Percentiles rank a stretch among this genome's conserved stretches.
Evolutionary conservation across 2,797 vertebrate species (phyloP).

Genomic region (Melanitta fusca): DNA sequence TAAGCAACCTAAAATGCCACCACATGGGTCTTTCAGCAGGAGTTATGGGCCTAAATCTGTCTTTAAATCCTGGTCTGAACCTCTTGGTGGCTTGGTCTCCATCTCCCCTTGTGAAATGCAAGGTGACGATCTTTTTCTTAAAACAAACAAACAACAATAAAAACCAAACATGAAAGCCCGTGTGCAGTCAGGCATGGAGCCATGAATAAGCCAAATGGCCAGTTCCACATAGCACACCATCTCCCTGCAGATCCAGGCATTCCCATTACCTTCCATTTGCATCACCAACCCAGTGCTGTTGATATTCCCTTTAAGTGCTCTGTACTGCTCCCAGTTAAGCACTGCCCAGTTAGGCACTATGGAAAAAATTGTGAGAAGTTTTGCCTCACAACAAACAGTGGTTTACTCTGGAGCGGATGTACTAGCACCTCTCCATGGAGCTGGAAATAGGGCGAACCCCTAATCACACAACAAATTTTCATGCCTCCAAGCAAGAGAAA

Average conservation of each 20-base stretch:
- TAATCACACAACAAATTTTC: background rate
- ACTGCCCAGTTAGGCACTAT: background rate
- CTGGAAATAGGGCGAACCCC: slow-evolving; percentile 10
- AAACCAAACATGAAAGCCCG: background rate
- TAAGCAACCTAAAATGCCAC: background rate
- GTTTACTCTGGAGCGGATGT: background rate
- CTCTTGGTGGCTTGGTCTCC: background rate
- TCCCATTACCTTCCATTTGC: background rate
- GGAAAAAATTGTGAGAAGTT: background rate
- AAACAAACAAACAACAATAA: background rate
- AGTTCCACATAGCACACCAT: background rate
- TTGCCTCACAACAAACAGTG: background rate
- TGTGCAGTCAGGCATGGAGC: rapidly evolving
- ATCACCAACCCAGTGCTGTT: background rate
- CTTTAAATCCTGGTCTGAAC: background rate
- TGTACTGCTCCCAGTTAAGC: background rate
- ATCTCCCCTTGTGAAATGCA: background rate
- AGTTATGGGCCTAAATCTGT: background rate
- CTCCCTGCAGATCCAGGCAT: background rate
- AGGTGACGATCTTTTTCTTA: background rate
- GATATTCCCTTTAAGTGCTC: background rate
- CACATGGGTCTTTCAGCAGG: background rate
- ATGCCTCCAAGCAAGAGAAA: slow-evolving; percentile 20
- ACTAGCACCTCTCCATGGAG: background rate
- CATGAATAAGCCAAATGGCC: background rate